Base-by-base conservation (phyloP, 2,888 invertebrate species). In the Reticulitermes lucifugus region DNA sequence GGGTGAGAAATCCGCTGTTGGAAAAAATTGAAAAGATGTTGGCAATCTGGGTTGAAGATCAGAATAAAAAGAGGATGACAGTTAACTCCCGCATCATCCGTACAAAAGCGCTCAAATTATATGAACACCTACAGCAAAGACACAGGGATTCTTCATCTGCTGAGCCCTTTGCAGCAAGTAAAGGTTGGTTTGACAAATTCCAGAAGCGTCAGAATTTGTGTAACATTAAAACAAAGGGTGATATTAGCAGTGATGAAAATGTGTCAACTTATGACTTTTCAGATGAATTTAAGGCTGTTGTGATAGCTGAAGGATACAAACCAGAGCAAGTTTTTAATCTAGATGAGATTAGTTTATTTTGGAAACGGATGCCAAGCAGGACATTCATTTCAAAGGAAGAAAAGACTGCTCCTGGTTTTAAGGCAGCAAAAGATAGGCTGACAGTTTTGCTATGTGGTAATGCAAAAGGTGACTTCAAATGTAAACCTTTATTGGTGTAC, bases 361-460 rank as follows among this genome's bases (percentile, higher is more conserved):
- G 73, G 73, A 41, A 73, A 35, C 29, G 41, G 2, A 73, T 73
- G 73, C 73, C 73, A 35, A 35, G 6, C 21, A 41, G 41, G 14
- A 79, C 25, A 5, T 79, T 46, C 43, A 46, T 79, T 5, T 79
- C 51, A n/a, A 43, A 51, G 14, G 51, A 46, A 46, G 79, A 79
- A 79, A 79, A 79, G 25, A 46, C 79, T 18, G 79, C 79, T 25
- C 51, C 55, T 4, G 77, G 83, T n/a, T 83, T 83, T 59, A 83
- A 83, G n/a, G 55, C 75, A 21, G 73, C 55, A 6, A 83, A 83
- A 43, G 51, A 83, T 51, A 22, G 73, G 21, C 10, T 71, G 10
- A 75, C 75, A 6, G n/a, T 65, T n/a, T 35, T 84, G 55, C 12
- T 84, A 29, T 41, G 84, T 22, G 59, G 60, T 22, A 84, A 84